Conservation (phyloP, 2,888 invertebrate species). For the Callinectes sapidus region DNA sequence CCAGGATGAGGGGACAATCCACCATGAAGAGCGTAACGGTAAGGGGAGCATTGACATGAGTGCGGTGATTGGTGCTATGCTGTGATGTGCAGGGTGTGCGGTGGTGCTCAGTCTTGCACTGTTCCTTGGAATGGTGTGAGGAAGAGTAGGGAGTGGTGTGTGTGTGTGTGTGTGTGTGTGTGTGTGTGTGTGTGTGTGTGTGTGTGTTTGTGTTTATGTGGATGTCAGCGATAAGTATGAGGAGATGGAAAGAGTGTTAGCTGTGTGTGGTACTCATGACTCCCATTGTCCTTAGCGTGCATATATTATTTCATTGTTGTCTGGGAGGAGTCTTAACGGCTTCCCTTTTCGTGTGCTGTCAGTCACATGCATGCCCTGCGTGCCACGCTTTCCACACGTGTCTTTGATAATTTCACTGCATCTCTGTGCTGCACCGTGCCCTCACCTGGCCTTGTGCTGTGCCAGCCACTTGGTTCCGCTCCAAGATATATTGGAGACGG, state of each 20-base stretch:
- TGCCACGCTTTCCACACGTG: background rate
- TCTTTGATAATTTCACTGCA: background rate
- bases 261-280: background rate
- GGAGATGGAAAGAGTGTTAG: too few species aligned
- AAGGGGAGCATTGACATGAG: background rate
- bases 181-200: background rate
- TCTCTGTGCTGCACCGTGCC: background rate
- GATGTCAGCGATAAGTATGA: background rate
- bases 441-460: slow-evolving; percentile 7
- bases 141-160: background rate
- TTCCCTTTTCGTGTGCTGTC: background rate
- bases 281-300: background rate
- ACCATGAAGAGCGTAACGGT: background rate
- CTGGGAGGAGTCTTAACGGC: background rate
- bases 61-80: background rate
- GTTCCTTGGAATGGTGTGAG: background rate
- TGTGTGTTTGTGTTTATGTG: background rate
- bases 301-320: background rate
- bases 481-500: slow-evolving; percentile 38
- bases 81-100: background rate
- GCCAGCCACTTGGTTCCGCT: slow-evolving; percentile 18
- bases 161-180: background rate
- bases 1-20: background rate
- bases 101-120: background rate
- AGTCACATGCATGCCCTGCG: background rate